Conservation (phyloP, 1,140 invertebrate genomes). For the Sinonovacula constricta region DNA sequence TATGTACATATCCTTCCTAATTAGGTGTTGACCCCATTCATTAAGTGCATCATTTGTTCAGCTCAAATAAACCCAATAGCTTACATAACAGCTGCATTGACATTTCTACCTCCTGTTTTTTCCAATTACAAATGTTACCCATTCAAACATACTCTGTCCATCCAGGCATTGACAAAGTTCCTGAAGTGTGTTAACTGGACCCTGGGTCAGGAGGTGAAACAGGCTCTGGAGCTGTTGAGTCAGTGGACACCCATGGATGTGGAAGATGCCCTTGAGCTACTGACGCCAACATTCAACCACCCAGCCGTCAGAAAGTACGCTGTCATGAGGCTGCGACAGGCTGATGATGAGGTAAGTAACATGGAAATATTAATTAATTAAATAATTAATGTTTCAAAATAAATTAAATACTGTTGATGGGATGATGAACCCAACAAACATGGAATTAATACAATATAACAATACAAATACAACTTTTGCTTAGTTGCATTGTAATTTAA, state of each 20-base stretch:
- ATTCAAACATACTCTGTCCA: not conserved
- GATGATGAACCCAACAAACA: no score
- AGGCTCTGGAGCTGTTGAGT: constrained; percentile 93
- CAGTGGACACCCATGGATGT: constrained; percentile 98
- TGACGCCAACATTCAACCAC: constrained; percentile 93
- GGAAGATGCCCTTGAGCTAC: constrained; percentile 97
- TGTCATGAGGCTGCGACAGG: constrained; percentile 92
- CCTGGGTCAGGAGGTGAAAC: constrained; percentile 87
- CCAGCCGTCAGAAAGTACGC: constrained; percentile 95
- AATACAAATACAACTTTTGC: no score
- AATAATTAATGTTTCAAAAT: constrained; percentile 5
- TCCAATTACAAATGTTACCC: no score
- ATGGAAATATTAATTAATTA: not conserved
- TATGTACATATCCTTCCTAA: no score
- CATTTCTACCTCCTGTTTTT: no score
- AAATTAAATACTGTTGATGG: no score
- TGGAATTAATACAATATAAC: no score
- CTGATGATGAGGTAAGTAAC: constrained; percentile 87
- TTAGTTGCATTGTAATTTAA: no score
- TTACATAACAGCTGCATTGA: no score
- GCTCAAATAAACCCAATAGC: no score
- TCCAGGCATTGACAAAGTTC: constrained; percentile 95
- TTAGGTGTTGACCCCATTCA: no score
- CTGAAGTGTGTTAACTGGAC: constrained; percentile 98
- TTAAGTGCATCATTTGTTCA: no score